Evolutionary conservation across 2,113 vertebrate species (phyloP), one percentile per base, ranked within the genome.

Genomic region (Sterna hirundo): DNA sequence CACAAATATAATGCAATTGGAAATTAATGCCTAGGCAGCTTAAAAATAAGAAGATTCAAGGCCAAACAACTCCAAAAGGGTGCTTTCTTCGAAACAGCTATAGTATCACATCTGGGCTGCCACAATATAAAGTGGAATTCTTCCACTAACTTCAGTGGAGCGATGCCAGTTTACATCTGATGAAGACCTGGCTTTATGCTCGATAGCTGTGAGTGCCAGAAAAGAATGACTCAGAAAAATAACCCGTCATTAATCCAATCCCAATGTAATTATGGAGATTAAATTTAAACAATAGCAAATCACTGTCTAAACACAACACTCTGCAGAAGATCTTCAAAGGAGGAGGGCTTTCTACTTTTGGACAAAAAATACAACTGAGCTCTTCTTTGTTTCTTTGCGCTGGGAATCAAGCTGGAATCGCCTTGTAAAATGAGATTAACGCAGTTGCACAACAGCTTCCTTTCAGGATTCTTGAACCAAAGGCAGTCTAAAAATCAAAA

Each of bases 401-500:
- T 95, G 84, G 91, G 87, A 97, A 95, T 83, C 84, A 86, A 92
- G 70, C 66, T 94, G 77, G 81, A 97, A 95, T 89, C 2, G 0
- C 84, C 89, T 96, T 78, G 82, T 81, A 95, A 94, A 96, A 97
- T 91, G 89, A 92, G 95, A 97, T 96, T 97, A 86, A 75, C 84
- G 86, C 78, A 93, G 62, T 95, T 95, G 66, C 89, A 96, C 91
- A 97, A 94, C 94, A 91, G 82, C 78, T 97, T 96, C 87, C 87
- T 95, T 97, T 95, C 94, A 95, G 90, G 78, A 95, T 93, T 97
- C 75, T 69, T 90, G 75, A 96, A 94, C 62, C 82, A 83, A 82
- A 88, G 62, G 55, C 84, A 93, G 71, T 23, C 60, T 76, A 54
- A 90, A 96, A 95, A 88, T 80, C 82, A 93, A 96, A 97, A 96